Percentiles rank a stretch among this genome's conserved stretches.
These are phyloP conservation scores for Pitta sordida DNA, from an alignment of 2,113 vertebrate genomes.

Conservation along the genomic window DNA sequence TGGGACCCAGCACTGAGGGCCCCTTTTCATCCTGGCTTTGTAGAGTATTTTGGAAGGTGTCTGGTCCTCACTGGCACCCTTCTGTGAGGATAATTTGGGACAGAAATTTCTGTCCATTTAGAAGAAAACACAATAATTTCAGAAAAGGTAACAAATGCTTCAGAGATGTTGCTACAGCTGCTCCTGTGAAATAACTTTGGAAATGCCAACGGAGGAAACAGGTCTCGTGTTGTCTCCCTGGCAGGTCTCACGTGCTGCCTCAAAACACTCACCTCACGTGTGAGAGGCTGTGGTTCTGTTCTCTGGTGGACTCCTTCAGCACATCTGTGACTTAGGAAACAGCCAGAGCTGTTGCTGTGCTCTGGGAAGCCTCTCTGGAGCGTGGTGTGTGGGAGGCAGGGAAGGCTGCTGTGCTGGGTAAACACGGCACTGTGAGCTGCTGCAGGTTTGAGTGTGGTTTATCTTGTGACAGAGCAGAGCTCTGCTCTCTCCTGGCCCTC, in stretches of 20 bases:
- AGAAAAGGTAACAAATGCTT: background rate
- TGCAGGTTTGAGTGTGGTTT: background rate
- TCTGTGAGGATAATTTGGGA: background rate
- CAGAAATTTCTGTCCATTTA: background rate
- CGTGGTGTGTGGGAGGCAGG: background rate
- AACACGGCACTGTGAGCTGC: rapidly evolving
- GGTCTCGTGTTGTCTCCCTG: background rate
- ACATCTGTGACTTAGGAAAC: background rate
- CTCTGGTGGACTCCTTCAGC: background rate
- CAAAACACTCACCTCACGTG: rapidly evolving
- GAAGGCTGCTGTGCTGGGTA: background rate
- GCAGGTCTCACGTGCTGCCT: background rate
- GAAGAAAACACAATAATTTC: background rate
- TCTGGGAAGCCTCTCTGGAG: background rate
- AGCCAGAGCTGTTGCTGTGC: background rate
- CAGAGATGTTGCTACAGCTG: background rate
- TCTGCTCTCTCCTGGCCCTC: background rate
- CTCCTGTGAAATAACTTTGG: background rate
- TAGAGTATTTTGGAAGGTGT: background rate
- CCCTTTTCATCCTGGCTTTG: background rate
- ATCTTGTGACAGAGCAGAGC: background rate
- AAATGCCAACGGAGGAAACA: background rate
- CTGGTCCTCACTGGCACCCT: background rate
- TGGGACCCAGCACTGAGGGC: background rate
- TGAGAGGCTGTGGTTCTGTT: background rate